A percentile compares a stretch with the other conserved stretches of the same genome.
Conservation (phyloP, 64 coral and sea anemone genomes). For the Dendrophyllia cribrosa region DNA sequence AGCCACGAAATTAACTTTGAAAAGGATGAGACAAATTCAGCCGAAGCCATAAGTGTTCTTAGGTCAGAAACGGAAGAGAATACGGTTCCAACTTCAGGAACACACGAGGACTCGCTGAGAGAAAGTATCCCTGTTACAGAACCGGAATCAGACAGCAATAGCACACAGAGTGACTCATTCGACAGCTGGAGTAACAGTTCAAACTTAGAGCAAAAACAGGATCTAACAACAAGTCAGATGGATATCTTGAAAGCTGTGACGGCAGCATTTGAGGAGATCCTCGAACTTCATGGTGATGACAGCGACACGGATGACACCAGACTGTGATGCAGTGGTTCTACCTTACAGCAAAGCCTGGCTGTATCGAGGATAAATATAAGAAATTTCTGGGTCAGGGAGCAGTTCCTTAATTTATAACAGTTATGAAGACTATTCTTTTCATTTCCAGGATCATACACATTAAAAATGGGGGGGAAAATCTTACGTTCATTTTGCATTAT, state of each 20-base stretch:
- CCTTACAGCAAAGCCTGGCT: not conserved
- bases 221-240: constrained; percentile 74
- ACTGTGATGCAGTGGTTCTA: constrained; percentile 17
- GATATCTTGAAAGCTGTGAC: constrained; percentile 90
- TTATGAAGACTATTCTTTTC: no score
- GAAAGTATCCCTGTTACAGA: not conserved
- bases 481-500: no score
- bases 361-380: not conserved
- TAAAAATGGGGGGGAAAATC: no score
- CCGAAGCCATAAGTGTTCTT: no score
- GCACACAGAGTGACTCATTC: not conserved
- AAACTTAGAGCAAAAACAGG: not conserved
- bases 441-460: no score
- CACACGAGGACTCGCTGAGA: not conserved
- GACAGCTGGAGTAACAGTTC: not conserved
- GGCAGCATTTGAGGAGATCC: constrained; percentile 76
- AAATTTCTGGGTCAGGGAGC: no score
- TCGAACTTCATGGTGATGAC: constrained; percentile 67
- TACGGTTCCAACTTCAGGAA: not conserved
- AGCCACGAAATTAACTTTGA: not conserved
- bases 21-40: not conserved
- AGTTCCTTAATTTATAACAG: no score
- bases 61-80: not conserved
- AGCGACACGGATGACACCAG: constrained; percentile 77
- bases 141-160: not conserved